Evolutionary conservation across 2,888 invertebrate species (phyloP), one percentile per base, ranked within the genome.

Genomic region (Pollenia labialis): DNA sequence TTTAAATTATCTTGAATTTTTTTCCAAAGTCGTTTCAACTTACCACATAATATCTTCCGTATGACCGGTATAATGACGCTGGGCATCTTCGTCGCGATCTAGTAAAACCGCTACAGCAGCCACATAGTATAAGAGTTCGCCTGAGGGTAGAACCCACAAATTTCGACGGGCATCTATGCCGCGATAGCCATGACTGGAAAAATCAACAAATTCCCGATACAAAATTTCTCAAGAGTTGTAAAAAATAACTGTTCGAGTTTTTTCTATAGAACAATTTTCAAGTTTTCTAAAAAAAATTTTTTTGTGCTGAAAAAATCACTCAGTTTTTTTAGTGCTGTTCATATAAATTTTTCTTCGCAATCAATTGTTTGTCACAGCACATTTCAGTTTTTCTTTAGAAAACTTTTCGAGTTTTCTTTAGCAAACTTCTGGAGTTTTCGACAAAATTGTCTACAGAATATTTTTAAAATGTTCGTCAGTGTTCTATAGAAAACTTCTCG

Each of bases 11-110:
- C 42, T 54, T 32, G 6, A n/a, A 8, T 16, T 69, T 56, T 44
- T 42, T 4, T 44, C 1, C 23, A 10, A 48, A 10, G 23, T 50
- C 9, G 23, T 4, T 46, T 46, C 9, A 44, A 88, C 91, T 93
- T 92, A 98, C 98, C 97, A 98, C 93, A 97, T 97, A 89, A 98
- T 97, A 90, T 98, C 98, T 93, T 98, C 98, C 0, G 97, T 98
- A 91, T 98, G 98, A 8, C 97, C 98, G 12, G 95, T 96, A 91
- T 98, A 98, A 92, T 98, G 98, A 88, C 98, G 94, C 94, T 98
- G 98, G 0, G 96, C 95, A 91, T 98, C 97, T 92, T 97, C 97
- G 87, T 97, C 97, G 66, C 97, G 95, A 92, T 98, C 97, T 91
- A 96, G 97, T 93, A 98, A 95, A 44, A 98, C 96, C 0, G 97